phyloP scores from a whole-genome alignment of 23 tunicate species.

The Halocynthia aurantium region DNA sequence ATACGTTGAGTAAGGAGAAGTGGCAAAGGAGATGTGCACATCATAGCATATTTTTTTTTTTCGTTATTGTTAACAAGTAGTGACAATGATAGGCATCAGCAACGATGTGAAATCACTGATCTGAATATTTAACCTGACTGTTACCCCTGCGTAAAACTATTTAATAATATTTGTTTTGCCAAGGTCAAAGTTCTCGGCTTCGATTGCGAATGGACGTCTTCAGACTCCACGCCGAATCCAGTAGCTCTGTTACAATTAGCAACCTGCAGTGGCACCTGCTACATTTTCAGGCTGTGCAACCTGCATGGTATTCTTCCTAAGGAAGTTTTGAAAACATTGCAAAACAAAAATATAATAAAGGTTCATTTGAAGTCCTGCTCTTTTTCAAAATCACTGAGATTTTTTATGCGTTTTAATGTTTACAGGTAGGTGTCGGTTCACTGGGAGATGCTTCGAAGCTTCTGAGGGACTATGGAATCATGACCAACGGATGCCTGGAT shows the following conservation, averaged over 20 bases:
- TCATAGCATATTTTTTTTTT: too few relatives aligned
- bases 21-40: too few relatives aligned
- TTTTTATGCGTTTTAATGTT: neutral
- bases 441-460: constrained; percentile 64
- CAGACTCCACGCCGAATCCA: constrained; percentile 18
- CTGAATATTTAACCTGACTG: neutral
- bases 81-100: neutral
- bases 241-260: constrained; percentile 79
- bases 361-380: constrained; percentile 18
- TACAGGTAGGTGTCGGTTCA: constrained; percentile 84
- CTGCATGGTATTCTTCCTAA: constrained; percentile 31
- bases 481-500: constrained; percentile 80
- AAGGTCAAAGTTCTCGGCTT: constrained; percentile 75
- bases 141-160: too few relatives aligned
- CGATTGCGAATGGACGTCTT: constrained; percentile 89
- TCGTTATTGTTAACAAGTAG: neutral
- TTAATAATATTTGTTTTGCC: too few relatives aligned
- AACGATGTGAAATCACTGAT: neutral
- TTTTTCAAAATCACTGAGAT: too few relatives aligned
- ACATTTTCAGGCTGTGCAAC: constrained; percentile 40
- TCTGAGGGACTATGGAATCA: constrained; percentile 36
- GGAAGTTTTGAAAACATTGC: constrained; percentile 18
- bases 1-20: too few relatives aligned
- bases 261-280: constrained; percentile 33
- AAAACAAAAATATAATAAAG: constrained; percentile 49